Percentiles rank a stretch among this genome's conserved stretches.
These are phyloP conservation scores for Eristalis arbustorum DNA, from an alignment of 2,888 invertebrate species.

Conservation along the genomic window DNA sequence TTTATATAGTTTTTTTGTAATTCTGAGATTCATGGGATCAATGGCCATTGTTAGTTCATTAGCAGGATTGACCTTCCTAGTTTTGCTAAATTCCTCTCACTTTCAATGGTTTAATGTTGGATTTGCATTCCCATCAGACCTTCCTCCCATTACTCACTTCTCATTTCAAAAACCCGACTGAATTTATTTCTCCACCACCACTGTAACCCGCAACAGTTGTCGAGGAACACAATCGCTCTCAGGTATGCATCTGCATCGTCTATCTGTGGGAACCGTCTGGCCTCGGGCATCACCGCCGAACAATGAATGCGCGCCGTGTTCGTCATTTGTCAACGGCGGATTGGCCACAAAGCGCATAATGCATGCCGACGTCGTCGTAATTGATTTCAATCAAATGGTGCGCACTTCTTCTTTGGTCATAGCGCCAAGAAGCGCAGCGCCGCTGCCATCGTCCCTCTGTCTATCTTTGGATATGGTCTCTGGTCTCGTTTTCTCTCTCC, in stretches of 20 bases:
- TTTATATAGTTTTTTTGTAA: no score
- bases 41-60: no score
- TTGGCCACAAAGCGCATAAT: conserved; percentile 17
- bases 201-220: background rate
- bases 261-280: conserved; percentile 44
- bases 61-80: no score
- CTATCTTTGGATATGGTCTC: conserved; percentile 9
- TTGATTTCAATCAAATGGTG: conserved; percentile 58
- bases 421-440: background rate
- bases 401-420: background rate
- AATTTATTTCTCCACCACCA: background rate
- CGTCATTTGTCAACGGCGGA: conserved; percentile 44
- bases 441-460: no score
- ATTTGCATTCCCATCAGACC: no score
- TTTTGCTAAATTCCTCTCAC: no score
- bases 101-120: no score
- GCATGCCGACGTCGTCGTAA: conserved; percentile 39
- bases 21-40: no score
- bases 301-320: conserved; percentile 33
- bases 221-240: conserved; percentile 3
- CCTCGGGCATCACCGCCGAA: conserved; percentile 20
- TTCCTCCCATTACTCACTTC: no score
- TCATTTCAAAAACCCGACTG: no score
- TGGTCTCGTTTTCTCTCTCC: conserved; percentile 3
- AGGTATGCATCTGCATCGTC: conserved; percentile 7